Base-by-base conservation (phyloP, 2,113 vertebrate genomes). In the Albula goreensis region DNA sequence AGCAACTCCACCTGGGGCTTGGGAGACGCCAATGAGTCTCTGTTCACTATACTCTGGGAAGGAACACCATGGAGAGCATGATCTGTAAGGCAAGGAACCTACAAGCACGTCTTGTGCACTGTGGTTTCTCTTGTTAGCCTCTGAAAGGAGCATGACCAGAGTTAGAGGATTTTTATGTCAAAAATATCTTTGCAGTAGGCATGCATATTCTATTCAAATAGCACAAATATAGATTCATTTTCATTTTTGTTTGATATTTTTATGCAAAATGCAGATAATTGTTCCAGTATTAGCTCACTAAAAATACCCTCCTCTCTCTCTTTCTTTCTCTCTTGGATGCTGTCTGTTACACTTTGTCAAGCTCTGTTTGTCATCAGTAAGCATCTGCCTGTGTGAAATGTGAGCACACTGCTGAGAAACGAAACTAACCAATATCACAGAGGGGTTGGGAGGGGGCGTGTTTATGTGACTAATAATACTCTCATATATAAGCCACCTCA, bases 311-410 rank as follows among this genome's bases (percentile, higher is more conserved):
- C 74, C 83, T 83, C 85, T 88, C 88, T 87, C 85, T 80, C 89
- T 83, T 85, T 85, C 86, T 89, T 85, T 88, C 84, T 83, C 83
- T 83, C 79, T 80, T 50, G 77, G 57, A 79, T 60, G 53, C 0
- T 85, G 89, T 91, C 85, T 89, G 85, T 52, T 31, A 81, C 86
- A 86, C 85, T 88, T 91, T 87, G 25, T 31, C 87, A 88, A 78
- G 81, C 25, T 57, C 74, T 22, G 87, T 51, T 78, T 87, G 87
- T 88, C 91, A 90, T 90, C 90, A 90, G 86, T 90, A 86, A 79
- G 82, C 89, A 87, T 90, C 88, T 88, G 90, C 88, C 90, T 91
- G 92, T 81, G 66, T 88, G 88, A 91, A 93, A 90, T 92, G 91
- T 92, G 94, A 94, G 91, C 87, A 83, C 85, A 60, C 86, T 86